Evolutionary conservation across 2,797 vertebrate species (phyloP).

Genomic region (Enoplosus armatus): DNA sequence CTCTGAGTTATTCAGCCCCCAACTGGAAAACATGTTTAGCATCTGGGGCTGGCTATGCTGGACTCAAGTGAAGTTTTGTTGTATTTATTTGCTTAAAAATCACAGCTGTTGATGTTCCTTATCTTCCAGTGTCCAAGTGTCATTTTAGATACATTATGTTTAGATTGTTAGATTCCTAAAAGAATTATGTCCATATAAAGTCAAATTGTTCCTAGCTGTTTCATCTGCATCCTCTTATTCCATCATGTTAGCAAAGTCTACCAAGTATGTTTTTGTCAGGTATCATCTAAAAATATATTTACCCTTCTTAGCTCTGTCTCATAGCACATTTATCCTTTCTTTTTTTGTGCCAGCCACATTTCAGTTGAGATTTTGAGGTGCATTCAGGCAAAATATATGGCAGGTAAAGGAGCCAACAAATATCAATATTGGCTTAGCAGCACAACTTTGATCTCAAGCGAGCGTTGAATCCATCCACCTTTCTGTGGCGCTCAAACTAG

Average conservation of each 20-base stretch:
- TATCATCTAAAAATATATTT: conserved; percentile 32
- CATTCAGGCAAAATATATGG: conserved; percentile 57
- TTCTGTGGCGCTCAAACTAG: conserved; percentile 55
- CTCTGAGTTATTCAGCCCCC: conserved; percentile 63
- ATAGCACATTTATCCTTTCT: conserved; percentile 32
- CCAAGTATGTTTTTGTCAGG: conserved; percentile 21
- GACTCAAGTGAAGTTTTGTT: conserved; percentile 60
- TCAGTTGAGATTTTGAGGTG: conserved; percentile 48
- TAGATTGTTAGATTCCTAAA: conserved; percentile 43
- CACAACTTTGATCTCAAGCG: conserved; percentile 67
- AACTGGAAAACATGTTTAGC: conserved; percentile 77
- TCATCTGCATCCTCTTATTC: conserved; percentile 36
- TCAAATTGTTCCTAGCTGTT: conserved; percentile 25
- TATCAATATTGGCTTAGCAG: conserved; percentile 64
- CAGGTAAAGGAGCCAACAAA: conserved; percentile 55
- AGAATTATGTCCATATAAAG: conserved; percentile 62
- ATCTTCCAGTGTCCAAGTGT: conserved; percentile 48
- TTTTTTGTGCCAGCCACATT: conserved; percentile 41
- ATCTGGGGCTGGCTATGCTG: conserved; percentile 69
- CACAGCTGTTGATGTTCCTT: conserved; percentile 66
- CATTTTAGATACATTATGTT: conserved; percentile 53
- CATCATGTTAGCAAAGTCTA: conserved; percentile 40
- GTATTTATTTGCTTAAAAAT: conserved; percentile 73
- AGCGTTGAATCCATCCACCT: conserved; percentile 48
- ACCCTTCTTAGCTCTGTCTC: conserved; percentile 21